Evolutionary conservation across 2,113 vertebrate species (phyloP).

Genomic region (Bujurquina vittata): DNA sequence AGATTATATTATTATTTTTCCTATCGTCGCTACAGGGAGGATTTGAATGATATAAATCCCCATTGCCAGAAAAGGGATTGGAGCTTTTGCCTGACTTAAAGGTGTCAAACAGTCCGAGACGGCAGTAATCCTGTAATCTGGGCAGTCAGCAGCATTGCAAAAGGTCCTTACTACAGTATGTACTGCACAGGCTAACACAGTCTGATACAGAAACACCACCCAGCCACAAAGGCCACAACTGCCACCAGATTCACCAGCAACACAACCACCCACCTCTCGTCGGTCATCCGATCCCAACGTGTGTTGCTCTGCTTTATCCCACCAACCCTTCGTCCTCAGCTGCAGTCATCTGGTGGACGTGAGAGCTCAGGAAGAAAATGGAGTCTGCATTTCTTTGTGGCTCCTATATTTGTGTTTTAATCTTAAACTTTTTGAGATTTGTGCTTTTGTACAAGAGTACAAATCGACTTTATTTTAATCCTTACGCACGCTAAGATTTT

Average conservation of each 20-base stretch:
- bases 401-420: background rate
- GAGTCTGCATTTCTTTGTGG: background rate
- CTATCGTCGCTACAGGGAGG: conserved; percentile 39
- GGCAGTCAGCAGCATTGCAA: conserved; percentile 52
- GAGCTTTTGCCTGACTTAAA: conserved; percentile 52
- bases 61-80: conserved; percentile 42
- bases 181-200: conserved; percentile 9
- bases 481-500: background rate
- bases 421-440: background rate
- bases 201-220: conserved; percentile 20
- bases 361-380: background rate
- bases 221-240: conserved; percentile 49
- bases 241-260: conserved; percentile 54
- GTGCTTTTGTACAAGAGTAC: background rate
- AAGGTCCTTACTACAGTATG: conserved; percentile 18
- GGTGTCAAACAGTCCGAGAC: conserved; percentile 54
- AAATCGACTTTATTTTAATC: background rate
- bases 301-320: conserved; percentile 26
- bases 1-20: conserved; percentile 48
- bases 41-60: conserved; percentile 63
- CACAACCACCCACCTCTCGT: conserved; percentile 54
- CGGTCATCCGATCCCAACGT: conserved; percentile 48
- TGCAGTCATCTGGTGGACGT: background rate
- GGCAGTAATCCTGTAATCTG: conserved; percentile 68
- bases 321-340: conserved; percentile 28